phyloP scores from a whole-genome alignment of 2,888 invertebrate species.

The Microlaimidae sp. region DNA sequence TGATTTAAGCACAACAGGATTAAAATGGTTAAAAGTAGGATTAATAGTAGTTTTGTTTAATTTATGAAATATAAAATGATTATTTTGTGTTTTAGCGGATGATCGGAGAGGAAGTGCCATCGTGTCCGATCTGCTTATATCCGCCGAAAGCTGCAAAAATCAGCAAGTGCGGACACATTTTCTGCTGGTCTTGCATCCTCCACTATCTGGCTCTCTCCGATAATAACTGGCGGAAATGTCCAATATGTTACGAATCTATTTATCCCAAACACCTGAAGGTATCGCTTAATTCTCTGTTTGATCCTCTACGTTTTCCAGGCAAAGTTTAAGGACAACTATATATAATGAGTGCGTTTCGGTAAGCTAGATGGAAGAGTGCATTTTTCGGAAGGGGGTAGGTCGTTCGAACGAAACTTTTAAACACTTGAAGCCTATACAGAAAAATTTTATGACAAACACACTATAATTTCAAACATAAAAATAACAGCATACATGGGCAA shows the following conservation, averaged over 20 bases:
- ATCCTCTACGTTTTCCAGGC: too few species aligned
- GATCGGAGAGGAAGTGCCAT: slow-evolving; percentile 40
- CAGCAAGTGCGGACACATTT: slow-evolving; percentile 82
- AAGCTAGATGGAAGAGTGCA: slow-evolving; percentile 17
- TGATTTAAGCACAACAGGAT: too few species aligned
- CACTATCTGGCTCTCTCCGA: slow-evolving; percentile 76
- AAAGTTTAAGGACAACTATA: not conserved
- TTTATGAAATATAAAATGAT: too few species aligned
- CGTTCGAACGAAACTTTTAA: too few species aligned
- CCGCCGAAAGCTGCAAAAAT: slow-evolving; percentile 71
- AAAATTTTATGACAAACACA: too few species aligned
- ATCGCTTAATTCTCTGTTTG: slow-evolving; percentile 38
- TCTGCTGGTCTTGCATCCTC: slow-evolving; percentile 84
- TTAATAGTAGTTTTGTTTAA: too few species aligned
- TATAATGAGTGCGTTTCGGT: not conserved
- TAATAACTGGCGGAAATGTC: slow-evolving; percentile 63
- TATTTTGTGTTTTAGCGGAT: slow-evolving; percentile 31
- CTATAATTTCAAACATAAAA: too few species aligned
- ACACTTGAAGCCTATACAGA: too few species aligned
- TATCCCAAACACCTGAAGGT: slow-evolving; percentile 64
- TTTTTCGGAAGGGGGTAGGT: too few species aligned
- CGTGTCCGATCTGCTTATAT: slow-evolving; percentile 81
- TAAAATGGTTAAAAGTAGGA: too few species aligned
- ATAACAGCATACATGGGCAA: too few species aligned
- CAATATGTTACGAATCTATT: slow-evolving; percentile 72